Evolutionary conservation across 2,797 vertebrate genomes (phyloP).

Genomic region (Serranus cabrilla): DNA sequence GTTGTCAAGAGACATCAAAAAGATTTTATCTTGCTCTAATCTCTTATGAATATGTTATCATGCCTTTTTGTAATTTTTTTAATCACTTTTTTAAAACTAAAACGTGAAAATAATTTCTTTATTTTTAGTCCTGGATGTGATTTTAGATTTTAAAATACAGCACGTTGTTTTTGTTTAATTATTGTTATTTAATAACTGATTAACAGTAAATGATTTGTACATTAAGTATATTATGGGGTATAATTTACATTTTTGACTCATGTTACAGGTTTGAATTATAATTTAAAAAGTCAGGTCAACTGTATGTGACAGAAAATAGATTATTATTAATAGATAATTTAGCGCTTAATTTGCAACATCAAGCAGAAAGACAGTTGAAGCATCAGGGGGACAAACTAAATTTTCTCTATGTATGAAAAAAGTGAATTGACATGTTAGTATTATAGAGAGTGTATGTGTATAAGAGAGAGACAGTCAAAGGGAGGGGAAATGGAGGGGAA

Average conservation of each 20-base stretch:
- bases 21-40: conserved; percentile 15
- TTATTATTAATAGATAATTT: conserved; percentile 13
- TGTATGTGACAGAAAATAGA: conserved; percentile 1
- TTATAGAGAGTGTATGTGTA: conserved; percentile 47
- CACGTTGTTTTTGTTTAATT: neutral
- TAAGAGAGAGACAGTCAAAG: conserved; percentile 46
- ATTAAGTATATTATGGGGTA: neutral
- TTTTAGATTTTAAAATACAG: neutral
- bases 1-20: conserved; percentile 28
- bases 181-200: neutral
- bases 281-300: neutral
- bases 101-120: neutral
- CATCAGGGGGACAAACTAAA: neutral
- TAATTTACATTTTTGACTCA: neutral
- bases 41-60: neutral
- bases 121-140: neutral
- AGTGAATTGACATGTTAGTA: conserved; percentile 51
- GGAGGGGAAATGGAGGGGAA: conserved; percentile 68
- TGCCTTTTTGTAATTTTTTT: neutral
- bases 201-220: neutral
- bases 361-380: neutral
- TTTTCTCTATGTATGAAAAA: conserved; percentile 37
- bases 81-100: neutral
- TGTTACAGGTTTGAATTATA: neutral
- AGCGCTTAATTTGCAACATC: neutral